Evolutionary conservation across 2,797 vertebrate genomes (phyloP), one percentile per base, ranked within the genome.

Genomic region (Sylvia borin): DNA sequence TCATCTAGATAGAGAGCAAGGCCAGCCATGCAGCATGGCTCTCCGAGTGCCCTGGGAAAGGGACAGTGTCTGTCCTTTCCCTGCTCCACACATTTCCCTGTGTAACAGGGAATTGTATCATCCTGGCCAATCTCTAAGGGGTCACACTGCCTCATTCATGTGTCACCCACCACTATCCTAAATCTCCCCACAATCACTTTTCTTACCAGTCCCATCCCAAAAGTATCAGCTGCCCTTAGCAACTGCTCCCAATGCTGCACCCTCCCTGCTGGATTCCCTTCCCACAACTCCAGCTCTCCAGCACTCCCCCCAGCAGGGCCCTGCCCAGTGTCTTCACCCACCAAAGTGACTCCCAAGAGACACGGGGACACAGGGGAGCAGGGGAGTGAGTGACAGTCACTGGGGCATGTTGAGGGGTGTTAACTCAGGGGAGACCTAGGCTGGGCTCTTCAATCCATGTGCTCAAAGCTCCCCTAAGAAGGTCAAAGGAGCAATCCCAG

Each of bases 381-480:
- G 45, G 21, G 53, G 31, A 75, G 51, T 77, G 88, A 81, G 80
- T 17, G 62, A 45, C 72, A 72, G 4, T 32, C 29, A 15, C 80
- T 31, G 66, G 45, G n/a, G 19, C 78, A 58, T 10, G 72, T 26
- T 64, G 43, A 20, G 78, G 71, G 50, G 18, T 66, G 76, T 72
- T 92, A 66, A 51, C 47, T 65, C 11, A 31, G 53, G 47, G 27
- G 27, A 87, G n/a, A 64, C 73, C 67, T 8, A 47, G 82, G 75
- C 79, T 93, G 90, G 75, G 82, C 79, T 90, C 77, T 65, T 91
- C 60, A 70, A 22, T 24, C 90, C 90, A 13, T 76, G 90, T 88
- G 32, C 90, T 90, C 92, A 62, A 80, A 90, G 92, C 76, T 80
- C 88, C 87, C 65, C 66, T 43, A 29, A 24, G 62, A 81, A 87